Percentiles rank a stretch among this genome's conserved stretches.
Conservation (phyloP, 2,888 invertebrate genomes). For the Agrochola lota region DNA sequence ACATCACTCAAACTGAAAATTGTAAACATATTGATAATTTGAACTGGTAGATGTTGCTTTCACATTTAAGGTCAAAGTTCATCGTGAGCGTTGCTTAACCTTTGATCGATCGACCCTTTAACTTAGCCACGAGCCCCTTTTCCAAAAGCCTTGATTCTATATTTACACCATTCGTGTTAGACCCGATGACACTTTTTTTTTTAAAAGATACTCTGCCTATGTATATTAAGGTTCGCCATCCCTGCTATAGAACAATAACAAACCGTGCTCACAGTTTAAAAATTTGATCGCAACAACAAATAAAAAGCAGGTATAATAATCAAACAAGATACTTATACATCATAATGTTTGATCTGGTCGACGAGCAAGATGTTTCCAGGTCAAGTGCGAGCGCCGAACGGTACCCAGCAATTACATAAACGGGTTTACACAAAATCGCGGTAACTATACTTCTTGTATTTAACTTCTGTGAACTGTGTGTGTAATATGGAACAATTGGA, state of each 20-base stretch:
- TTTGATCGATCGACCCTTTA: not conserved
- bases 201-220: not conserved
- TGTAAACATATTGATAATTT: not conserved
- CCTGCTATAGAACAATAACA: not conserved
- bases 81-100: not conserved
- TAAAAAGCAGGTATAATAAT: conserved; percentile 22
- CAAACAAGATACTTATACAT: conserved; percentile 59
- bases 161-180: not conserved
- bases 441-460: conserved; percentile 54
- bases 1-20: not conserved
- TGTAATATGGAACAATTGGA: conserved; percentile 29
- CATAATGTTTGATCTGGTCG: conserved; percentile 63
- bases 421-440: conserved; percentile 70
- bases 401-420: conserved; percentile 78
- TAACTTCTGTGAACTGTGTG: conserved; percentile 40
- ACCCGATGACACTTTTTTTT: not conserved
- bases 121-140: not conserved
- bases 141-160: not conserved
- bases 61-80: not conserved
- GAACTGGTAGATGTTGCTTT: not conserved
- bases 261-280: not conserved
- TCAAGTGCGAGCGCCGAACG: conserved; percentile 77
- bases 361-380: conserved; percentile 69
- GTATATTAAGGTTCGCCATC: not conserved
- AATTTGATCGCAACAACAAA: not conserved